phyloP scores from a whole-genome alignment of 1,140 invertebrate species.

The Brachionus plicatilis region DNA sequence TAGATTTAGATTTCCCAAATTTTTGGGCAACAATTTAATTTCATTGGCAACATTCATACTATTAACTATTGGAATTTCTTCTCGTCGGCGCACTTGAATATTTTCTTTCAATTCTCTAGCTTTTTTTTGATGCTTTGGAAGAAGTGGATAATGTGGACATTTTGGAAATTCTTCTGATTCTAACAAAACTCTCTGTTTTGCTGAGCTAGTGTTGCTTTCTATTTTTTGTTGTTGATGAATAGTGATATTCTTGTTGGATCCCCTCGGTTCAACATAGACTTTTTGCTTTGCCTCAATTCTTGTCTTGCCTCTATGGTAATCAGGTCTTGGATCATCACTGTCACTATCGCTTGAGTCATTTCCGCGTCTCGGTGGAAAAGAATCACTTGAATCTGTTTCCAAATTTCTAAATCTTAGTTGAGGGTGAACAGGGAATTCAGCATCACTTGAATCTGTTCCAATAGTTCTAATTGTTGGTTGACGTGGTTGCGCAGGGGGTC shows the following conservation, averaged over 20 bases:
- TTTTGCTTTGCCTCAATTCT: background rate
- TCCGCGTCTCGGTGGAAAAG: too few relatives aligned
- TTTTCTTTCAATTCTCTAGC: background rate
- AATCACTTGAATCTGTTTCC: too few relatives aligned
- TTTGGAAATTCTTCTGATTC: background rate
- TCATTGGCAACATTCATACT: background rate
- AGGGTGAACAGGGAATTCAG: too few relatives aligned
- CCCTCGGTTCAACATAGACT: background rate
- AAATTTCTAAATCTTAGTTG: background rate
- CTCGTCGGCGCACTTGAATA: background rate
- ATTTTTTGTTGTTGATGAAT: background rate
- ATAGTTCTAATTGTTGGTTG: too few relatives aligned
- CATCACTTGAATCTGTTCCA: too few relatives aligned
- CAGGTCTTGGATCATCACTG: background rate
- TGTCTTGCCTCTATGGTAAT: background rate
- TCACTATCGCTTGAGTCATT: background rate
- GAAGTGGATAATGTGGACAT: background rate
- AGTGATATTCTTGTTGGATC: background rate
- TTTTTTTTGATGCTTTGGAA: background rate
- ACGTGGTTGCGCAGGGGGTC: too few relatives aligned
- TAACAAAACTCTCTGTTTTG: background rate
- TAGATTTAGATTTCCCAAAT: background rate
- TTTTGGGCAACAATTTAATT: background rate
- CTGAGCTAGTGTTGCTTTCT: background rate
- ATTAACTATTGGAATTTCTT: background rate